Evolutionary conservation across 2,888 invertebrate species (phyloP).

Genomic region (Pseudeuparius sepicola): DNA sequence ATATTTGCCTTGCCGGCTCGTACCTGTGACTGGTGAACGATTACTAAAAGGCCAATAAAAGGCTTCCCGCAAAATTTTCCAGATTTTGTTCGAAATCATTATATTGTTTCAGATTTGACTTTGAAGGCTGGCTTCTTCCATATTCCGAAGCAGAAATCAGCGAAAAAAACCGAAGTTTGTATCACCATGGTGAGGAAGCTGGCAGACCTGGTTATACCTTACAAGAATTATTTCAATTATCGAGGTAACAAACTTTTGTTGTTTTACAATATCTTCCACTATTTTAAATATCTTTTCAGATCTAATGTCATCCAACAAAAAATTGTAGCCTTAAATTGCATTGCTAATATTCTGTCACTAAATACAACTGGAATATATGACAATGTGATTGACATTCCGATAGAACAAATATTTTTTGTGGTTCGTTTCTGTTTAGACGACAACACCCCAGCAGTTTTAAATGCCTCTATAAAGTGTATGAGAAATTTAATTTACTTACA

Average conservation of each 20-base stretch:
- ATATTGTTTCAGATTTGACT: constrained; percentile 60
- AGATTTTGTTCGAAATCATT: too few species aligned
- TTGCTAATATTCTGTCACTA: constrained; percentile 68
- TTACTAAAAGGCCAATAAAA: too few species aligned
- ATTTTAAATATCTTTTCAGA: constrained; percentile 31
- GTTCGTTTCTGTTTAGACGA: constrained; percentile 82
- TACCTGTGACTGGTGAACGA: too few species aligned
- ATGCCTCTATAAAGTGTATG: constrained; percentile 67
- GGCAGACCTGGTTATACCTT: constrained; percentile 84
- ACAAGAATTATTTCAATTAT: constrained; percentile 75
- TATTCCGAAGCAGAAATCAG: constrained; percentile 54
- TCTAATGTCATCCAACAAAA: constrained; percentile 77
- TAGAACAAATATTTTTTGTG: constrained; percentile 68
- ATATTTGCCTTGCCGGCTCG: too few species aligned
- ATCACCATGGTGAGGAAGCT: constrained; percentile 90
- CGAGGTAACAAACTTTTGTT: constrained; percentile 37
- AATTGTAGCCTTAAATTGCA: constrained; percentile 64
- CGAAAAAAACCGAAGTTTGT: constrained; percentile 55
- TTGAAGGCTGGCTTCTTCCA: constrained; percentile 67
- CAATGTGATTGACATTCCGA: constrained; percentile 61
- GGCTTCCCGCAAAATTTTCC: too few species aligned
- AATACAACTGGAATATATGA: constrained; percentile 69
- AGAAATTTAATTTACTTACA: constrained; percentile 64
- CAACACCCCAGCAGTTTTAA: constrained; percentile 58
- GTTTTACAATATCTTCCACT: constrained; percentile 10